Base-by-base conservation (phyloP, 2,113 vertebrate genomes). In the Scomber japonicus region DNA sequence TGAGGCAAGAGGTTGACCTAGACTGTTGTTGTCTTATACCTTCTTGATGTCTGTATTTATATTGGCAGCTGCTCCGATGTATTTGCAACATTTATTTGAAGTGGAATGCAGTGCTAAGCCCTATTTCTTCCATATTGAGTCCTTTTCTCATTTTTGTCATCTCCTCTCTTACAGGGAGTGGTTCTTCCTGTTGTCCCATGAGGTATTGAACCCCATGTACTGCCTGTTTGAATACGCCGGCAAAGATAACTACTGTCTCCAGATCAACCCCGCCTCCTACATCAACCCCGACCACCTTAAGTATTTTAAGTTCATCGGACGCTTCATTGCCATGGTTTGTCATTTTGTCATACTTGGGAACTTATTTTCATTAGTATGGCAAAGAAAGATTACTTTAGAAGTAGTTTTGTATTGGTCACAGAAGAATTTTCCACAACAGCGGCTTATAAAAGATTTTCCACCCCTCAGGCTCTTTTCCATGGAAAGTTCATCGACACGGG, bases 181-280 rank as follows among this genome's bases (percentile, higher is more conserved):
- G 98, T 99, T 99, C 95, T 99, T 99, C 95, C 95, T 99, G 24
- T 95, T 99, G 87, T 99, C 98, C 72, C 98, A 99, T 46, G 98
- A 99, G 88, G 98, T 99, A 79, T 89, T 99, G 94, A 99, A 99
- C 91, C 98, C 98, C 81, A 99, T 99, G 98, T 99, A 99, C 94
- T 99, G 98, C 95, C 95, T 99, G 90, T 99, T 99, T 93, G 97
- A 99, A 95, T 99, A 99, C 74, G 98, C 97, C 76, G 98, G 98
- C 35, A 99, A 99, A 86, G 98, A 99, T 93, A 99, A 99, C 95
- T 99, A 99, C 95, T 97, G 97, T 91, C 96, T 99, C 81, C 98
- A 99, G 92, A 99, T 99, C 91, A 99, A 99, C 89, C 98, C 98
- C 2, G 98, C 97, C 71, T 99, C 98, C 81, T 97, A 97, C 50